Evolutionary conservation across 64 coral and sea anemone genomes (phyloP), one percentile per base, ranked within the genome.

Genomic region (Orbicella faveolata): DNA sequence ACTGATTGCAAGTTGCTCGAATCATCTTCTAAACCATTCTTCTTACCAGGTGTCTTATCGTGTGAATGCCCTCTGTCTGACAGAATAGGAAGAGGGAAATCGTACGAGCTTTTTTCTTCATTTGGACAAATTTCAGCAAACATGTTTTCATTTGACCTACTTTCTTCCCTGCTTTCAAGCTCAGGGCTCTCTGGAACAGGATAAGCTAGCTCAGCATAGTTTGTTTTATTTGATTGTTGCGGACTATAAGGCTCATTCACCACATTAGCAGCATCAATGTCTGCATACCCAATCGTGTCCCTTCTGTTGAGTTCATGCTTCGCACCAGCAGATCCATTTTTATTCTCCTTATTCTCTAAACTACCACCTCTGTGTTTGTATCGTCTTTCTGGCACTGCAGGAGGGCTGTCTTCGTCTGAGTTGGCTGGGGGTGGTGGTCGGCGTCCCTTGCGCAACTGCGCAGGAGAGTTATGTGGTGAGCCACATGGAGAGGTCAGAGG

Each of bases 371-470:
- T 61, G 64, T 87, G 81, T 68, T 93, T 93, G 69, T 91, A 94
- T 33, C 87, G 88, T 30, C 95, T 81, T 78, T 97, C 95, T 37
- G 95, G 95, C 39, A 97, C 79, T 63, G 92, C 95, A 72, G 95
- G 95, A 26, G 95, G 95, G 44, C 79, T 87, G 62, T 97, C 91
- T 21, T 84, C 81, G 36, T 97, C 95, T 21, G 84, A 91, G 37
- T 91, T 92, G 36, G 73, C 66, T 26, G 87, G 94, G 12, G 84
- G 95, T 52, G 89, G 90, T 30, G 88, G 91, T 35, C 92, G 95
- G 64, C 88, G 92, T 9, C 74, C 89, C 63, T 87, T 94, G 6
- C 95, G 83, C 17, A 80, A 72, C 63, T 88, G 88, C 78, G 73
- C 61, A 4, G 95, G 95, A 14, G 94, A 96, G 14, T 83, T 81